A percentile compares a stretch with the other conserved stretches of the same genome.
phyloP scores from a whole-genome alignment of 2,113 vertebrate genomes.

The Notechis scutatus region DNA sequence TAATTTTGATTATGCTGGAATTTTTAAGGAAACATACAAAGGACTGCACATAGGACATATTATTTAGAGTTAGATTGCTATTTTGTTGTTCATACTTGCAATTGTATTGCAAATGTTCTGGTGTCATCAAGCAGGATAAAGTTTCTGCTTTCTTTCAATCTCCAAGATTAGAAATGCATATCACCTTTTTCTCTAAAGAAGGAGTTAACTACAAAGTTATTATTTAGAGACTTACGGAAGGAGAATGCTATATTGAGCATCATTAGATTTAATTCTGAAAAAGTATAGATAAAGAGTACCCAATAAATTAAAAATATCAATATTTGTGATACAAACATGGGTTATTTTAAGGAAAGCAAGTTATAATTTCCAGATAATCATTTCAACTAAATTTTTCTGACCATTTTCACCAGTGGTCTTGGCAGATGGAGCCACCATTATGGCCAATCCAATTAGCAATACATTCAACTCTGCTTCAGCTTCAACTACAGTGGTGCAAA shows the following conservation, averaged over 20 bases:
- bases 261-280: not conserved
- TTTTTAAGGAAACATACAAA: not conserved
- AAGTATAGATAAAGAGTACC: not conserved
- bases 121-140: not conserved
- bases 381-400: not conserved
- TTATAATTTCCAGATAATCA: not conserved
- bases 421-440: constrained; percentile 88
- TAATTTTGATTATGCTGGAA: not conserved
- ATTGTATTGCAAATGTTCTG: not conserved
- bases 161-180: not conserved
- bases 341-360: constrained; percentile 26
- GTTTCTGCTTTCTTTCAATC: not conserved
- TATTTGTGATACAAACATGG: rapidly evolving
- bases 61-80: not conserved
- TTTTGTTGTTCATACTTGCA: not conserved
- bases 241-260: not conserved
- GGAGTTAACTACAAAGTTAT: not conserved
- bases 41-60: not conserved
- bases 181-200: not conserved
- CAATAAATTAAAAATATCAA: not conserved
- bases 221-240: not conserved
- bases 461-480: constrained; percentile 85
- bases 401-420: constrained; percentile 77
- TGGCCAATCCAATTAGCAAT: constrained; percentile 89
- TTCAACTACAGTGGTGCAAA: constrained; percentile 89